These are phyloP conservation scores for Hyperoplus lanceolatus DNA, from an alignment of 2,797 vertebrate species.

Conservation along the genomic window DNA sequence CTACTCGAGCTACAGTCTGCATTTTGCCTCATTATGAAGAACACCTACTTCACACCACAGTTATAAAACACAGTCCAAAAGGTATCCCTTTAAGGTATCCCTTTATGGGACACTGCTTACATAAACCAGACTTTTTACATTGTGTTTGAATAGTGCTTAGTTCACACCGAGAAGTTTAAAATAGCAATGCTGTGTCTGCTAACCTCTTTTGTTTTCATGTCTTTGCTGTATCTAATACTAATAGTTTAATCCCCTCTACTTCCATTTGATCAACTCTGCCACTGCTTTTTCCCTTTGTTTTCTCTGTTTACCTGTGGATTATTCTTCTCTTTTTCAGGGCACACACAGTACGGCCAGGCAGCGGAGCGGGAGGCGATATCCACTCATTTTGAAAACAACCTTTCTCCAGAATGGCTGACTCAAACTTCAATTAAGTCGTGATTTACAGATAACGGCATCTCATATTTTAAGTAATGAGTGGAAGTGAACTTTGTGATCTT, in stretches of 20 bases:
- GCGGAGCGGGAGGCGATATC: too few species aligned
- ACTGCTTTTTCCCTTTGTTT: background rate
- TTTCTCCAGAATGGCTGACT: too few species aligned
- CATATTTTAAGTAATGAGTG: too few species aligned
- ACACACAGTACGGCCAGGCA: too few species aligned
- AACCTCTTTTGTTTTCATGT: slow-evolving; percentile 6
- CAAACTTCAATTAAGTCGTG: too few species aligned
- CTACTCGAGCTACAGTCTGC: background rate
- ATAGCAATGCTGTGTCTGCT: background rate
- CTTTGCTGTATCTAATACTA: slow-evolving; percentile 11
- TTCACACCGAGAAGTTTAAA: background rate
- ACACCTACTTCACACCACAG: background rate
- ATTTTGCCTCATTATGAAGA: background rate
- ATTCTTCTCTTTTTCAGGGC: background rate
- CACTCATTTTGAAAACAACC: too few species aligned
- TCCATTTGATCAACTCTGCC: slow-evolving; percentile 6
- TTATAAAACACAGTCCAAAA: slow-evolving; percentile 6
- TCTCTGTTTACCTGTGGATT: slow-evolving; percentile 1
- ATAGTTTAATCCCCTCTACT: background rate
- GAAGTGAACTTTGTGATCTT: too few species aligned
- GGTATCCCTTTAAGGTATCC: background rate
- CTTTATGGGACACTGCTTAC: slow-evolving; percentile 6
- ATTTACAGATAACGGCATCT: too few species aligned
- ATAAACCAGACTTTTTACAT: slow-evolving; percentile 9
- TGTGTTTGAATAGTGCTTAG: background rate